A percentile compares a stretch with the other conserved stretches of the same genome.
These are phyloP conservation scores for Agriotes lineatus DNA, from an alignment of 2,888 invertebrate species.

Conservation along the genomic window DNA sequence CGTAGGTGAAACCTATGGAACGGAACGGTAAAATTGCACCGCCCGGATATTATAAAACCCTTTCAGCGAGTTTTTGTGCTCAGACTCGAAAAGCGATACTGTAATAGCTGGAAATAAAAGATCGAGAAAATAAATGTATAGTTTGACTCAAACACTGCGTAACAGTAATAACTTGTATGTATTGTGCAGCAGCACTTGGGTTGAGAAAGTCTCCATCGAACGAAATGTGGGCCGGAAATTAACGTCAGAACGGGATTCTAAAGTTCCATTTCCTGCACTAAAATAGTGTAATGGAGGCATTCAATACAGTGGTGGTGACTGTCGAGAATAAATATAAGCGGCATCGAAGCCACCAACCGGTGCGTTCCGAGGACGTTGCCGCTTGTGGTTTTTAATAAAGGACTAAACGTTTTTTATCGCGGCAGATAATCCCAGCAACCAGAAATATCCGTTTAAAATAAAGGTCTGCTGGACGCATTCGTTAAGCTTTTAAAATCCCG, in stretches of 20 bases:
- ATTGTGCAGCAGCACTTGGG: slow-evolving; percentile 13
- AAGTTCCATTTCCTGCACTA: slow-evolving; percentile 57
- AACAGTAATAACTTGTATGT: slow-evolving; percentile 16
- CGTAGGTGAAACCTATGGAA: too few species aligned
- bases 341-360: not conserved
- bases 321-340: slow-evolving; percentile 15
- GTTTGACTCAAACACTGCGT: not conserved
- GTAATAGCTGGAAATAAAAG: too few species aligned
- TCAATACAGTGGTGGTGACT: slow-evolving; percentile 44
- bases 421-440: slow-evolving; percentile 12
- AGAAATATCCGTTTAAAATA: slow-evolving; percentile 25
- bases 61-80: too few species aligned
- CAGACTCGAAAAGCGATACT: too few species aligned
- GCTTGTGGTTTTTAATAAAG: not conserved
- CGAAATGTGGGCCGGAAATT: slow-evolving; percentile 54
- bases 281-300: slow-evolving; percentile 52
- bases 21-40: too few species aligned
- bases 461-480: slow-evolving; percentile 17
- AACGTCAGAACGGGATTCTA: slow-evolving; percentile 55
- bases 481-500: slow-evolving; percentile 26
- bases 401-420: not conserved
- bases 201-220: slow-evolving; percentile 22
- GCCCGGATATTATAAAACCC: too few species aligned
- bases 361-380: not conserved
- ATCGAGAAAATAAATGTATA: too few species aligned